phyloP scores from a whole-genome alignment of 2,113 vertebrate species.

The Phocoena sinus region DNA sequence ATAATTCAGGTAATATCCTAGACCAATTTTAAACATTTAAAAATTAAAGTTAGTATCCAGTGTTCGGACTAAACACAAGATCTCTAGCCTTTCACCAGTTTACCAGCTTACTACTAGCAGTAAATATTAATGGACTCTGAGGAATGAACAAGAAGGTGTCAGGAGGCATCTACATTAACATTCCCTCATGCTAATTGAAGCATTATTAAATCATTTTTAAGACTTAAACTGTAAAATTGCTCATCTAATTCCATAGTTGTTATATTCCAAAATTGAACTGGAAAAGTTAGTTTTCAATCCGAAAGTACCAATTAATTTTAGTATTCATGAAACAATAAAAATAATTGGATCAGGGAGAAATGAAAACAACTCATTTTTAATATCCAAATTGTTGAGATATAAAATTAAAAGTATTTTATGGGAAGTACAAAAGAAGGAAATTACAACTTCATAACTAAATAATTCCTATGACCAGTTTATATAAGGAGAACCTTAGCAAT shows the following conservation, averaged over 20 bases:
- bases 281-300: neutral
- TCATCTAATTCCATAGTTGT: neutral
- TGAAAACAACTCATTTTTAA: constrained; percentile 7
- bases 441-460: neutral
- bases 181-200: neutral
- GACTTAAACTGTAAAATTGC: neutral
- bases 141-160: neutral
- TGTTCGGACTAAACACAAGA: neutral
- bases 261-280: constrained; percentile 8
- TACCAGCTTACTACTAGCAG: neutral
- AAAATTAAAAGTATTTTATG: constrained; percentile 21
- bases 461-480: neutral
- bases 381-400: neutral
- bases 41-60: neutral
- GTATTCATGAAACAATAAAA: constrained; percentile 30
- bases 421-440: neutral
- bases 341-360: constrained; percentile 1
- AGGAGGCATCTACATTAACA: neutral
- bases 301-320: constrained; percentile 30
- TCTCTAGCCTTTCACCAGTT: neutral
- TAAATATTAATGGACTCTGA: neutral
- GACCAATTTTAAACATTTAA: neutral
- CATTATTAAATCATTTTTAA: constrained; percentile 9
- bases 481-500: neutral
- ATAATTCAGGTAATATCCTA: neutral